Percentiles rank a stretch among this genome's conserved stretches.
Evolutionary conservation across 2,113 vertebrate species (phyloP).

Genomic region (Paracanthobrama guichenoti): DNA sequence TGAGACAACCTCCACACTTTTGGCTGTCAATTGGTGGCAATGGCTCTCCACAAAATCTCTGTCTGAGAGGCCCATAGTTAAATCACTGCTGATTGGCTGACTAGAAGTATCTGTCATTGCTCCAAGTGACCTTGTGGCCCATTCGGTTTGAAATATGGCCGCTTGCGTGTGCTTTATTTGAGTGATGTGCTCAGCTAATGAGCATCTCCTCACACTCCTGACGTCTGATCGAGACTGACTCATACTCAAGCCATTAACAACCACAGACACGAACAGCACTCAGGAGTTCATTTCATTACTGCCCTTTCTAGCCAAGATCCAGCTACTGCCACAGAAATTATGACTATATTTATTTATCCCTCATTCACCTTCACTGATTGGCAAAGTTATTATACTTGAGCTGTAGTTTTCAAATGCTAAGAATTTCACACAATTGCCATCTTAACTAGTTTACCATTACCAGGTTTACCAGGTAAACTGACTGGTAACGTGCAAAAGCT

Average conservation of each 20-base stretch:
- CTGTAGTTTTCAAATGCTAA: neutral
- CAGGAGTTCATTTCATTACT: slow-evolving; percentile 1
- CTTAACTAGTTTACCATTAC: neutral
- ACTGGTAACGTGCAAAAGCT: neutral
- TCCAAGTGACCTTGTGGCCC: slow-evolving; percentile 21
- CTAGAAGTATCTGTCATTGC: slow-evolving; percentile 18
- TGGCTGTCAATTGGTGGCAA: neutral
- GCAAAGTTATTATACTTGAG: neutral
- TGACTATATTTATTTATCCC: neutral
- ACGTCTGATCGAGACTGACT: slow-evolving; percentile 45
- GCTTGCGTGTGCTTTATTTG: slow-evolving; percentile 41
- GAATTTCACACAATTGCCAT: neutral
- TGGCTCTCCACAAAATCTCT: neutral
- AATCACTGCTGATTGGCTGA: slow-evolving; percentile 13
- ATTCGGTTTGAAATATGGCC: slow-evolving; percentile 55
- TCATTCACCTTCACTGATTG: neutral
- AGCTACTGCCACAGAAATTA: neutral
- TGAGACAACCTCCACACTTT: neutral
- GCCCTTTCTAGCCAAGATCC: neutral
- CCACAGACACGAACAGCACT: neutral
- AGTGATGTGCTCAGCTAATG: slow-evolving; percentile 55
- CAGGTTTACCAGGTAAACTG: neutral
- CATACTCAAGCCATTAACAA: slow-evolving; percentile 86
- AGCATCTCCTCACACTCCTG: slow-evolving; percentile 45
- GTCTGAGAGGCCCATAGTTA: neutral